Evolutionary conservation across 1,140 invertebrate genomes (phyloP), one percentile per base, ranked within the genome.

Genomic region (Nasonia longicornis): DNA sequence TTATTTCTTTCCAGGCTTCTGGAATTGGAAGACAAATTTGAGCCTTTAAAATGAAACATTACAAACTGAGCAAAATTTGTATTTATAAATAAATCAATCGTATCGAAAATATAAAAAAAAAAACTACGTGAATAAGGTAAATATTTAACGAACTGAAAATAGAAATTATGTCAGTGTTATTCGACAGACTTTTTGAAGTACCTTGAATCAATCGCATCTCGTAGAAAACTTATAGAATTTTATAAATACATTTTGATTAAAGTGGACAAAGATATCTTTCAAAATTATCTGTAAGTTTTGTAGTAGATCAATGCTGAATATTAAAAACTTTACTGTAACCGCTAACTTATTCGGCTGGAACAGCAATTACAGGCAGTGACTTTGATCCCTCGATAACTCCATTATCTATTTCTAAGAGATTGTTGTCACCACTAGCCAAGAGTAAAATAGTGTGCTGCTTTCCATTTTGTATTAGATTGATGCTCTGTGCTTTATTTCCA

Each of bases 401-500:
- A 66, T 84, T 77, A 73, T 89, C 86, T 71, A 89, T 83, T 83
- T 87, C 85, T 64, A 89, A 84, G 66, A 88, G 82, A 83, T 88
- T 84, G 86, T 85, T 75, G 81, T 85, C 81, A 35, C 71, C 84
- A 69, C 85, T 87, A 7, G 86, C 82, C 20, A 90, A 77, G 48
- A 90, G 83, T 26, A 90, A 84, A 79, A 90, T 87, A 3, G 89
- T 84, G 69, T 84, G 88, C 64, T 90, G 88, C 58, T 89, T 89
- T 7, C 86, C 88, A 81, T 86, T 87, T 80, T 89, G 88, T 0
- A 88, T 84, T 22, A 89, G 38, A 83, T 88, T 88, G n/a, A 89
- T 83, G 73, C 86, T 85, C 80, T 88, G 88, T 52, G 86, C 72
- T 6, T 87, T 83, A 69, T 87, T 88, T 45, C 87, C 88, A 20